Base-by-base conservation (phyloP, 2,888 invertebrate species). In the Alloscopus bannaensis region DNA sequence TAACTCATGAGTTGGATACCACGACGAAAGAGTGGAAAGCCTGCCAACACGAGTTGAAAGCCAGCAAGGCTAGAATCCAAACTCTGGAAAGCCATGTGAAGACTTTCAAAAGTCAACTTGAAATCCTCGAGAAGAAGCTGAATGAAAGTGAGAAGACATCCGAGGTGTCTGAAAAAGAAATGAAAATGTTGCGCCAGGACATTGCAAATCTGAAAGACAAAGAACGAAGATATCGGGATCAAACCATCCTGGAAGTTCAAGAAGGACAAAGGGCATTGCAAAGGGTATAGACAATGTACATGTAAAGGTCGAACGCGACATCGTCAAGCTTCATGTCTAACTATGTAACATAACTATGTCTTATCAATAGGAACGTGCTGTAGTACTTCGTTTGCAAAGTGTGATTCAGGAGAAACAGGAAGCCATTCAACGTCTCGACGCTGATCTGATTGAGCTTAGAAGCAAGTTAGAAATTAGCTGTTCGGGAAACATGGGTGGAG, bases 71-170 rank as follows among this genome's bases (percentile, higher is more conserved):
- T 31, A 91, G 94, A 84, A 91, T 92, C 76, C 91, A 91, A 86
- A 93, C 92, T 65, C 88, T 94, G 24, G 93, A 93, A 85, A 91
- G 91, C 73, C 94, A 94, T 80, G 87, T 91, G 16, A 89, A 89
- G 0, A 89, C 89, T 0, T 88, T 91, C 31, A 92, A 92, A 86
- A 90, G 90, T 40, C 93, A 92, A 85, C 89, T 92, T 80, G 89
- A 89, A 45, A 90, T 91, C 0, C 88, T 93, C 79, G 89, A 91
- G 28, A 92, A 93, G 81, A 92, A 93, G 86, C 91, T 91, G 70
- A 90, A 90, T 36, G 91, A 91, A 84, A 93, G 93, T 85, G 92
- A 93, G 83, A 88, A 92, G 70, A 66, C 72, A 31, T 20, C 72
- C 1, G 60, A 81, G 16, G 26, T 40, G 22, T 20, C 40, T 3